These are phyloP conservation scores for Acropternis orthonyx DNA, from an alignment of 2,797 vertebrate genomes.

Conservation along the genomic window DNA sequence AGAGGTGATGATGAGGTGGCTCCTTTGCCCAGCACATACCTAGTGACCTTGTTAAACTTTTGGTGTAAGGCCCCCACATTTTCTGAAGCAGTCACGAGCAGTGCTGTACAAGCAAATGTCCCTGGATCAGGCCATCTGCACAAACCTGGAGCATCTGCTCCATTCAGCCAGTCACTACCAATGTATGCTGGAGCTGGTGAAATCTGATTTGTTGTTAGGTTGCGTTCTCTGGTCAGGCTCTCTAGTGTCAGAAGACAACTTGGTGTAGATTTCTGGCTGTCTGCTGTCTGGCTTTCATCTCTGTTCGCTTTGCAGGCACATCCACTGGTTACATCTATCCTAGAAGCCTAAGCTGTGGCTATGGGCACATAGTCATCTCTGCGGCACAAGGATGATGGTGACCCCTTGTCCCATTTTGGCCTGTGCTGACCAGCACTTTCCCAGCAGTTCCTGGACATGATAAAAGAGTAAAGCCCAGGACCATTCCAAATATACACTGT, in stretches of 20 bases:
- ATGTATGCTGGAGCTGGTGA: neutral
- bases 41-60: neutral
- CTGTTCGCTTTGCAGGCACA: neutral
- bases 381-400: neutral
- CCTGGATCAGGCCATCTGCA: neutral
- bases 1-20: rapidly evolving
- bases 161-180: neutral
- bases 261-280: neutral
- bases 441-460: neutral
- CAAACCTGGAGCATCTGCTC: neutral
- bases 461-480: neutral
- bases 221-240: neutral
- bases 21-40: neutral
- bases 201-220: neutral
- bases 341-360: neutral
- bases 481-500: neutral
- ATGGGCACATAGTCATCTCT: neutral
- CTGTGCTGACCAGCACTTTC: neutral
- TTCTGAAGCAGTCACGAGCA: neutral
- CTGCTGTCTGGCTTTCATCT: neutral
- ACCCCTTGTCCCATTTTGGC: neutral
- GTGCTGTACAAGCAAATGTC: neutral
- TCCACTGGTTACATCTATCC: neutral
- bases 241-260: neutral
- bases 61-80: neutral